Evolutionary conservation across 92 coral and sea anemone genomes (phyloP).

Genomic region (Umimayanthus kanabou): DNA sequence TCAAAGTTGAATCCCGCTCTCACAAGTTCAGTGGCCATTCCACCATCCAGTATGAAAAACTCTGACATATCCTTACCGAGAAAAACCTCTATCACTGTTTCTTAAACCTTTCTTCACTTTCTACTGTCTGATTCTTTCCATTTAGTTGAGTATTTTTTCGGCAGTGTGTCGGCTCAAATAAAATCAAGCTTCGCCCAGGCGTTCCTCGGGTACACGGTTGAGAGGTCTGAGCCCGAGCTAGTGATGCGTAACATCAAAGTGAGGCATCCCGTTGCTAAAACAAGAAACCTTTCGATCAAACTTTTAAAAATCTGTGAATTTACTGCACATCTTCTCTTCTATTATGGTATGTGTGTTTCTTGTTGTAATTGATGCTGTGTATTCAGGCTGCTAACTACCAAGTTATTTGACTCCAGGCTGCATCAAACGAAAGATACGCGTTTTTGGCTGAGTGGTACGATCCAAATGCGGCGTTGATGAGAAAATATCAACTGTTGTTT

Average conservation of each 20-base stretch:
- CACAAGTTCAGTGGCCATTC: constrained; percentile 74
- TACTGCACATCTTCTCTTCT: not conserved
- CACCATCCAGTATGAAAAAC: constrained; percentile 83
- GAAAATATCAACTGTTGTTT: constrained; percentile 89
- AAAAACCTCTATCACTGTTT: not conserved
- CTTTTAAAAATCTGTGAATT: constrained; percentile 1
- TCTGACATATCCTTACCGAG: constrained; percentile 9
- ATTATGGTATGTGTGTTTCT: constrained; percentile 62
- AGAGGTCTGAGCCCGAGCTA: constrained; percentile 46
- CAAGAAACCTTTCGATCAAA: constrained; percentile 61
- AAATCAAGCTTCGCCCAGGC: constrained; percentile 20
- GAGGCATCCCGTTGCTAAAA: constrained; percentile 87
- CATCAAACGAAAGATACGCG: constrained; percentile 84
- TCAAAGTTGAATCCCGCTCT: constrained; percentile 69
- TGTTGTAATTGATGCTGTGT: not conserved
- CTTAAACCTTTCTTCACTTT: not conserved
- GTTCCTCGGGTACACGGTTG: not conserved
- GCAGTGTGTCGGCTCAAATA: not conserved
- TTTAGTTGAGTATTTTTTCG: not conserved
- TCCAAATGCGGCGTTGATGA: constrained; percentile 87
- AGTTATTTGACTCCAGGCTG: constrained; percentile 53
- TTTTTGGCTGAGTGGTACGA: constrained; percentile 98
- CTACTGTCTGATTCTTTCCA: not conserved
- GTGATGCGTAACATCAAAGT: constrained; percentile 44
- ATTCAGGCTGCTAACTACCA: not conserved